These are phyloP conservation scores for Umimayanthus kanabou DNA, from an alignment of 92 coral and sea anemone species.

Conservation along the genomic window DNA sequence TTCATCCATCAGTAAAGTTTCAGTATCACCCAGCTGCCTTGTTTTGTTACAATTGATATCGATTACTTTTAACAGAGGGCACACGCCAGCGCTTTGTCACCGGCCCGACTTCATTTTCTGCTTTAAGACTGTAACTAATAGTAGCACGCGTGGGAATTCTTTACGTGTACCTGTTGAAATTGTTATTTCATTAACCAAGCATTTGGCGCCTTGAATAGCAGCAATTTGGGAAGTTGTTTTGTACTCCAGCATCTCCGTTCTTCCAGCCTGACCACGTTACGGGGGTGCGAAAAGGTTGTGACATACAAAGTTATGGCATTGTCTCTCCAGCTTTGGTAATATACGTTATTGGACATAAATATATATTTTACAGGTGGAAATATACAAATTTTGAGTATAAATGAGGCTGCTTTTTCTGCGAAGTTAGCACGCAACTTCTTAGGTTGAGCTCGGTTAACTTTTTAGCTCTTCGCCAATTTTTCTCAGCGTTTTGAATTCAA, in stretches of 20 bases:
- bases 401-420: neutral
- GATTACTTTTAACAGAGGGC: neutral
- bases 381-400: constrained; percentile 8
- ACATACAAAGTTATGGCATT: neutral
- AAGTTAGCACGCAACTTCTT: neutral
- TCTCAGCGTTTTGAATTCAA: neutral
- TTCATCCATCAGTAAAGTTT: too few relatives aligned
- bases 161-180: constrained; percentile 13
- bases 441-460: neutral
- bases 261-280: neutral
- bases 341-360: neutral
- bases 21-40: neutral
- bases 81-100: constrained; percentile 5
- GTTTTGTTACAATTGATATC: neutral
- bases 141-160: constrained; percentile 22
- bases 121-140: neutral
- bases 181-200: neutral
- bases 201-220: constrained; percentile 33
- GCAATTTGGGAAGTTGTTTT: neutral
- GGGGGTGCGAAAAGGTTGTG: neutral
- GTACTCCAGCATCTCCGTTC: neutral
- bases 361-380: constrained; percentile 32
- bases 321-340: neutral
- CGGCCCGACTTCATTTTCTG: neutral
- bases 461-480: neutral